Evolutionary conservation across 2,888 invertebrate genomes (phyloP), one percentile per base, ranked within the genome.

Genomic region (Ophion costatus): DNA sequence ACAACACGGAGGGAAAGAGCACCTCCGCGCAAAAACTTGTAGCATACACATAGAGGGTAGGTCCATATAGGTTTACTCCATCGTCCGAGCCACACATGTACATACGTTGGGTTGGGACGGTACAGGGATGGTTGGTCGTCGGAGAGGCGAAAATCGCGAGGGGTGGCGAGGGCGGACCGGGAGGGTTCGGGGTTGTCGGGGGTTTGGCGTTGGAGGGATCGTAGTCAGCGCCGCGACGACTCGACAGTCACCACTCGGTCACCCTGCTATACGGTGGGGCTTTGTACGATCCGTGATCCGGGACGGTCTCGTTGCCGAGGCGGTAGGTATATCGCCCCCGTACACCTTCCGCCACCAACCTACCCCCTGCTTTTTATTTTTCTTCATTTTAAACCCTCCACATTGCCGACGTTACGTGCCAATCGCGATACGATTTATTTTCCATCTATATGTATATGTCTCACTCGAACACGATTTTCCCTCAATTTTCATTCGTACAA

Each of bases 181-280:
- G 56, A 11, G 73, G 11, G 63, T 4, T 17, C 29, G 29, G 29
- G 29, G 29, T 29, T 29, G 29, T 29, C 29, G 29, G 29, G 29
- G 29, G 29, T 29, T 29, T 29, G 29, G 29, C 33, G 22, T 38
- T 20, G 71, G 71, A 51, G 80, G 82, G 59, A 63, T 80, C 59
- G 88, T 88, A 88, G 91, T 88, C 89, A 90, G 90, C 90, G 91
- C 90, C 89, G 87, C 88, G 86, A 84, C 88, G 82, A 82, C 80
- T 85, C 80, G 70, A 56, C 91, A 91, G 91, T 91, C 89, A 87
- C 88, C 87, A 91, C 88, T 91, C 90, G 91, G 91, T 90, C 89
- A 90, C 89, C 89, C 89, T 88, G 88, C 83, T 86, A 87, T 81
- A 91, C 90, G 91, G 90, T 81, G 87, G 89, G 87, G 77, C 87